Evolutionary conservation across 2,888 invertebrate species (phyloP).

Genomic region (Troilus luridus): DNA sequence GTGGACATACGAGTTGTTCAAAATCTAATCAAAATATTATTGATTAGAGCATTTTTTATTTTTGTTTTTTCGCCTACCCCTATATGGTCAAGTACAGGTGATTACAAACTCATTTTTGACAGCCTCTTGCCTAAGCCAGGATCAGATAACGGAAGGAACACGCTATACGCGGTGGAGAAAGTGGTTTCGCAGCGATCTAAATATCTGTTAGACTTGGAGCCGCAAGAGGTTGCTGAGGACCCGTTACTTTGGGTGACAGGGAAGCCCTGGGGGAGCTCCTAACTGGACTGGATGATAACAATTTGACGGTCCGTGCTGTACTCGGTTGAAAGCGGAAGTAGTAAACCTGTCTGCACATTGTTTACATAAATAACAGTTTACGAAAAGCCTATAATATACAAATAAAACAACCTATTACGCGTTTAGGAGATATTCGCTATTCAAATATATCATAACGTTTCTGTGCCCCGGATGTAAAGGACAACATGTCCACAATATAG

Average conservation of each 20-base stretch:
- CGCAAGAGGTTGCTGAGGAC: neutral
- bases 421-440: too few species aligned
- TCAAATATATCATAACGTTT: too few species aligned
- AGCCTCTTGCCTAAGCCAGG: neutral
- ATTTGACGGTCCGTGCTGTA: neutral
- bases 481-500: too few species aligned
- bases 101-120: neutral
- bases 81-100: neutral
- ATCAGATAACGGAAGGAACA: slow-evolving; percentile 36
- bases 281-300: neutral
- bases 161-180: neutral
- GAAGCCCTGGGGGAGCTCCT: neutral
- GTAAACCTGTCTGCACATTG: neutral
- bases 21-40: too few species aligned
- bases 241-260: neutral
- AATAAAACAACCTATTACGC: too few species aligned
- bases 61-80: neutral
- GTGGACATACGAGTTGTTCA: too few species aligned
- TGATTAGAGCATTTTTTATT: neutral
- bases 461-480: too few species aligned
- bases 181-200: neutral
- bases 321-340: neutral
- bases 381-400: neutral
- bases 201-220: neutral
- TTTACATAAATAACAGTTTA: neutral